These are phyloP conservation scores for Loris lydekkerianus DNA, from an alignment of 2,797 vertebrate genomes.

Conservation along the genomic window DNA sequence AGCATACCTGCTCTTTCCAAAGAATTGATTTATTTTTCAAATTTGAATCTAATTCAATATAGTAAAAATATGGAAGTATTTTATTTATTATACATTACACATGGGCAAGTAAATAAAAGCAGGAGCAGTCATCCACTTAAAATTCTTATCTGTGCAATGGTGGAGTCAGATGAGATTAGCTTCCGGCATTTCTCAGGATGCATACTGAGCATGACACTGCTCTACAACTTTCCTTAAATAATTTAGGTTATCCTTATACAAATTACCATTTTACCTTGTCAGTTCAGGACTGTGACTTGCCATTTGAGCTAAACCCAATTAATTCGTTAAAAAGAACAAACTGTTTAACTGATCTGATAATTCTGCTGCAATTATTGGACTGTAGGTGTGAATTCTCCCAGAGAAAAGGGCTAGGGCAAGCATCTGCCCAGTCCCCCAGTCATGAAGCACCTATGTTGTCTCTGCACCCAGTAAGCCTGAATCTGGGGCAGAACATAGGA, in stretches of 20 bases:
- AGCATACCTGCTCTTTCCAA: neutral
- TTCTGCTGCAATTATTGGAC: neutral
- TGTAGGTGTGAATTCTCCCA: neutral
- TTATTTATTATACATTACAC: neutral
- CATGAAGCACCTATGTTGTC: neutral
- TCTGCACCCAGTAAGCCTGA: neutral
- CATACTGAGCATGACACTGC: neutral
- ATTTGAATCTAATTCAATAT: slow-evolving; percentile 23
- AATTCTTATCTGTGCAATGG: neutral
- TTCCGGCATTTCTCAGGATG: neutral
- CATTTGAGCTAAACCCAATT: slow-evolving; percentile 40
- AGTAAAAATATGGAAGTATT: slow-evolving; percentile 40
- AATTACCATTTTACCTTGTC: neutral
- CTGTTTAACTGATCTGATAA: neutral
- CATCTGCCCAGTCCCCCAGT: neutral
- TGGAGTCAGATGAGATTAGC: neutral
- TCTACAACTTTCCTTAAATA: neutral
- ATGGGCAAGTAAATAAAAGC: slow-evolving; percentile 6
- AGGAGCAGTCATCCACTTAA: neutral
- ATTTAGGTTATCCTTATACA: slow-evolving; percentile 27
- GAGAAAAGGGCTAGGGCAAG: neutral
- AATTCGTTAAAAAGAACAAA: slow-evolving; percentile 56
- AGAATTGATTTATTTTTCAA: neutral
- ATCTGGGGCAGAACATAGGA: neutral
- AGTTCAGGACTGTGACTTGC: neutral